A percentile compares a stretch with the other conserved stretches of the same genome.
phyloP scores from a whole-genome alignment of 1,140 invertebrate genomes.

The Araneus ventricosus region DNA sequence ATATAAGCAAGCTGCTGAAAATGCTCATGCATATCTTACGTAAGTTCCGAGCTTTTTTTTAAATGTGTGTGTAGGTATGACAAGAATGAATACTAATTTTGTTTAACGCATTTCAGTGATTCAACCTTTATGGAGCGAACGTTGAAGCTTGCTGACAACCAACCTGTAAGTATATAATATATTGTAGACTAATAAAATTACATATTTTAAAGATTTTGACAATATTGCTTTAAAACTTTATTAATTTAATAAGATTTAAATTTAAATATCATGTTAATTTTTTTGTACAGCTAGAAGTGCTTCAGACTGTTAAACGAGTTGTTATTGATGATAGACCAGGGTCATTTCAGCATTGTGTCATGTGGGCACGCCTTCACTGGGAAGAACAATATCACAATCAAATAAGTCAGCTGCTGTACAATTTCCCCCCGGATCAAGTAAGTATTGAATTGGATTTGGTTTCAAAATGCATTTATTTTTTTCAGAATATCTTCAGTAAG shows the following conservation, averaged over 20 bases:
- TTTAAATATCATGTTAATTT: background rate
- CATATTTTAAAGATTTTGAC: no score
- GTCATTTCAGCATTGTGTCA: conserved; percentile 91
- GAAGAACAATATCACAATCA: conserved; percentile 96
- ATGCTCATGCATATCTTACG: conserved; percentile 92
- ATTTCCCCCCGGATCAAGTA: conserved; percentile 97
- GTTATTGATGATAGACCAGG: conserved; percentile 92
- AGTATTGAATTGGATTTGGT: conserved; percentile 82
- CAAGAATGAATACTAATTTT: background rate
- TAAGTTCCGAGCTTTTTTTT: conserved; percentile 32
- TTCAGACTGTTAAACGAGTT: conserved; percentile 93
- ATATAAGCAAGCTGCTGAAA: conserved; percentile 94
- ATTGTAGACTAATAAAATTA: background rate
- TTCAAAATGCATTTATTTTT: background rate
- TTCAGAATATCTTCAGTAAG: no score
- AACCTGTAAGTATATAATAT: conserved; percentile 85
- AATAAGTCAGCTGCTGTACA: conserved; percentile 97
- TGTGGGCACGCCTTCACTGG: conserved; percentile 95
- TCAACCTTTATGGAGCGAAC: conserved; percentile 90
- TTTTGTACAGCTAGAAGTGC: conserved; percentile 80
- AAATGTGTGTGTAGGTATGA: background rate
- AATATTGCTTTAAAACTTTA: conserved; percentile 2
- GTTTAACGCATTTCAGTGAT: conserved; percentile 74
- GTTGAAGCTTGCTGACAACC: conserved; percentile 91
- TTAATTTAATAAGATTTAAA: background rate